Percentiles rank a stretch among this genome's conserved stretches.
Conservation (phyloP, 2,888 invertebrate species). For the Agrochola circellaris region DNA sequence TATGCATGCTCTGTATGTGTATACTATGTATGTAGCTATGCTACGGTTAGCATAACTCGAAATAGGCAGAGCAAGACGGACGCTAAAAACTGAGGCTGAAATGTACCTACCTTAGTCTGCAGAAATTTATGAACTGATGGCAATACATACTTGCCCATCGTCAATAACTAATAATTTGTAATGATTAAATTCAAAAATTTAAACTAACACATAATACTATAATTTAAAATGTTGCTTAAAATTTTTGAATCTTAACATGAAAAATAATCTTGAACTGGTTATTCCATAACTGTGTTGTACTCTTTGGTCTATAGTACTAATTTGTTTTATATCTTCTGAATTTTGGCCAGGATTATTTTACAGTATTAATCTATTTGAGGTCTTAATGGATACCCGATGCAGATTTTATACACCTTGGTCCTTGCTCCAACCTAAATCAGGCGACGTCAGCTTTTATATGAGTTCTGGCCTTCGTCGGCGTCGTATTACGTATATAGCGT, state of each 20-base stretch:
- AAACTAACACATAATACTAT: conserved; percentile 31
- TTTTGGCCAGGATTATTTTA: conserved; percentile 13
- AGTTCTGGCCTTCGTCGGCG: neutral
- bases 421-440: neutral
- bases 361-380: conserved; percentile 1
- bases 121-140: conserved; percentile 79
- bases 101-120: conserved; percentile 77
- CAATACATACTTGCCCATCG: conserved; percentile 81
- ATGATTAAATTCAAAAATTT: conserved; percentile 20
- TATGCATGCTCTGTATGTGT: too few species aligned
- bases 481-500: neutral
- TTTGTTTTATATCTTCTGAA: neutral
- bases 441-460: neutral
- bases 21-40: neutral
- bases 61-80: neutral
- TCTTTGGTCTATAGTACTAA: neutral
- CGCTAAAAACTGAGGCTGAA: neutral
- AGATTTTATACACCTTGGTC: neutral
- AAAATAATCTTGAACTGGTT: conserved; percentile 12
- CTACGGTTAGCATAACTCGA: neutral
- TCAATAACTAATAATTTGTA: conserved; percentile 63
- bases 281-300: neutral
- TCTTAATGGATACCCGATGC: neutral
- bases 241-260: conserved; percentile 30
- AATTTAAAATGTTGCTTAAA: conserved; percentile 37